Evolutionary conservation across 2,113 vertebrate genomes (phyloP), one percentile per base, ranked within the genome.

Genomic region (Gavialis gangeticus): DNA sequence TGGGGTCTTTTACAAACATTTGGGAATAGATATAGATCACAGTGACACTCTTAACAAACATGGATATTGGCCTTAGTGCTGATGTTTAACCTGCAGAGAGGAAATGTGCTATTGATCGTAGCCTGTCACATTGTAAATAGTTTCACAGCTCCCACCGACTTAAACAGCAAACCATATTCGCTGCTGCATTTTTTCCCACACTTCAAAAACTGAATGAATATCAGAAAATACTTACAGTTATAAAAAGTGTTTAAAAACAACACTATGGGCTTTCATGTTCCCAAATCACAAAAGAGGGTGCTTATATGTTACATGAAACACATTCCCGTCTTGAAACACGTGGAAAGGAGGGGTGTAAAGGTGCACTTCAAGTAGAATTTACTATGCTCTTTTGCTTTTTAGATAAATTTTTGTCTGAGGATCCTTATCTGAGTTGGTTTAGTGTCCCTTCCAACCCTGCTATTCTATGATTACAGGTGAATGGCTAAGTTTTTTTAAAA

Each of bases 31-130:
- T 19, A n/a, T 58, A 66, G 4, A 25, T 12, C 3, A 5, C 19
- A 2, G 9, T 5, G 9, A 66, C 4, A 78, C 28, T 19, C 10
- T 90, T 46, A 9, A 30, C n/a, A 85, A 55, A 37, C 54, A 55
- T 12, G 9, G 17, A 28, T 64, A 4, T 24, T 11, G 71, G 76
- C 64, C 64, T 14, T 12, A 16, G 66, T 63, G 60, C 10, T 12
- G 4, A 34, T 28, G 37, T 27, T 0, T 90, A 92, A 71, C 79
- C 18, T 18, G 79, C 67, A 95, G 86, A 79, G 79, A 54, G 16
- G 60, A 16, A 19, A 85, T 30, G 76, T 85, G 37, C 90, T 92
- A 89, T 94, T 95, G 87, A 90, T 19, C 92, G 86, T 84, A 57
- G 10, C 21, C n/a, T 27, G 57, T 12, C 19, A 13, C 56, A 37